Evolutionary conservation across 1,140 invertebrate genomes (phyloP), one percentile per base, ranked within the genome.

Genomic region (Pararge aegeria): DNA sequence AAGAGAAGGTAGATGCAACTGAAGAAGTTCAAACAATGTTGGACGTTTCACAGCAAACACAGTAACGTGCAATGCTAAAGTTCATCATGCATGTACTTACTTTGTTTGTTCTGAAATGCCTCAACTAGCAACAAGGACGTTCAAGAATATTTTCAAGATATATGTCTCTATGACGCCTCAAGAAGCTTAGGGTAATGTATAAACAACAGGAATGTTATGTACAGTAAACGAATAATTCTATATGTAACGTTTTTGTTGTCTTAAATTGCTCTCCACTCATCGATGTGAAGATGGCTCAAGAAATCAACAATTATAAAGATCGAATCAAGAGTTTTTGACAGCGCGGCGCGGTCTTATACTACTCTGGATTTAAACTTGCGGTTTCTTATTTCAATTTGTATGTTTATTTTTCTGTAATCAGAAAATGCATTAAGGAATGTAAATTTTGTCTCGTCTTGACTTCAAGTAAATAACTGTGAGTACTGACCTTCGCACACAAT

Each of bases 221-320:
- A 87, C 86, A 89, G 86, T 89, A 87, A 81, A 86, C 68, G 55
- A 69, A 61, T 78, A 82, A 83, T 83, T 89, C 86, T 89, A 87
- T 89, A 89, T 89, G 86, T 89, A 89, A 89, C 86, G 78, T 89
- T 87, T 89, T 89, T 89, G 86, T 89, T 89, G 86, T 89, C 86
- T 85, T 87, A 89, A 79, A 87, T 89, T 87, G 80, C 83, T 86
- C 84, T 83, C 74, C 74, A 66, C 60, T 75, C 78, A 30, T 55
- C 59, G 29, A 34, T 7, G n/a, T 37, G 46, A 21, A 48, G 5
- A 12, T 44, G 2, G 1, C 5, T 5, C 15, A 5, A 3, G 3
- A 5, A 15, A 1, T 5, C 10, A 10, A 37, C 4, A 10, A 37
- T 1, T n/a, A n/a, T n/a, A n/a, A 16, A 16, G 5, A 15, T 5